These are phyloP conservation scores for Ailurus styani DNA, from an alignment of 2,113 vertebrate genomes.

Conservation along the genomic window DNA sequence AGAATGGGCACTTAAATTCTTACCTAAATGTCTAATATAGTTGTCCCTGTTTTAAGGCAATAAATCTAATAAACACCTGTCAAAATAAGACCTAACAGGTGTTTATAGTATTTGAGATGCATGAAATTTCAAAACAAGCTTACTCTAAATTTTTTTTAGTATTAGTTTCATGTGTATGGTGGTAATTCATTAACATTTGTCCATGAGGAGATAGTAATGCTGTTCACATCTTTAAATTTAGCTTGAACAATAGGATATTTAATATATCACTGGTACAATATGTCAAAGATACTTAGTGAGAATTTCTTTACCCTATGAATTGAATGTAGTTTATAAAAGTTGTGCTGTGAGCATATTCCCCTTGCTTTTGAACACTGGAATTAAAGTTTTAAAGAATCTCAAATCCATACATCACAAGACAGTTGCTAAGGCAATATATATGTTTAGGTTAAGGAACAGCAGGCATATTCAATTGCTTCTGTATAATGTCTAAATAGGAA, in stretches of 20 bases:
- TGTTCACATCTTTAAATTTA: constrained; percentile 3
- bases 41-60: background rate
- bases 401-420: background rate
- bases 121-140: constrained; percentile 45
- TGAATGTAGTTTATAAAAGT: constrained; percentile 18
- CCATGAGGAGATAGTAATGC: background rate
- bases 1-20: background rate
- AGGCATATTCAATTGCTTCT: background rate
- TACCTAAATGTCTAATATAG: background rate
- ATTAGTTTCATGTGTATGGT: constrained; percentile 1
- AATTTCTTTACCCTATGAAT: background rate
- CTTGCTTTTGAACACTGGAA: constrained; percentile 10
- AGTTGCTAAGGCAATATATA: background rate
- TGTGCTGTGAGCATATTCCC: background rate
- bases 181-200: constrained; percentile 7
- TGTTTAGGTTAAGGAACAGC: background rate
- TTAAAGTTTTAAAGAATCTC: background rate
- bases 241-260: background rate
- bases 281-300: background rate
- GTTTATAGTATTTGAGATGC: background rate
- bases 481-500: constrained; percentile 21
- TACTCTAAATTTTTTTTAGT: constrained; percentile 12
- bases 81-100: background rate
- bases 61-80: background rate
- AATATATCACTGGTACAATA: background rate